phyloP scores from a whole-genome alignment of 2,113 vertebrate species.

The Sardina pilchardus region DNA sequence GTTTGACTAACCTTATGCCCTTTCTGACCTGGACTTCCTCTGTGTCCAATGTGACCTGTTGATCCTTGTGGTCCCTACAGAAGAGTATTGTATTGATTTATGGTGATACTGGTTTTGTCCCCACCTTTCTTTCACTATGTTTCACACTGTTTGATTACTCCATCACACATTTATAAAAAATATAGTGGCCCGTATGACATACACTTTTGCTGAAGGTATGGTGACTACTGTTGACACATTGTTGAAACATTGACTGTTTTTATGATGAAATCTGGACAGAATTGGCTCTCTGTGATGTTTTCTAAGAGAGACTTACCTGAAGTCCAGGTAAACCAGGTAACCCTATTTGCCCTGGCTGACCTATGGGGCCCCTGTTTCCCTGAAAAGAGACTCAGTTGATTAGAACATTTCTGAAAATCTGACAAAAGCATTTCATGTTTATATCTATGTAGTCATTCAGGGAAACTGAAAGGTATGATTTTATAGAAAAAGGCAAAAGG shows the following conservation, averaged over 20 bases:
- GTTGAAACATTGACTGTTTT: neutral
- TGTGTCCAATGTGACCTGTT: constrained; percentile 55
- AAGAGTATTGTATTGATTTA: constrained; percentile 26
- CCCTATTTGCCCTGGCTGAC: constrained; percentile 59
- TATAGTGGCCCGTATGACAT: neutral
- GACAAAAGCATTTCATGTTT: too few relatives aligned
- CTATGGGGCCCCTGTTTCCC: constrained; percentile 58
- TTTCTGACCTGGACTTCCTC: constrained; percentile 68
- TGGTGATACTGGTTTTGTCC: neutral
- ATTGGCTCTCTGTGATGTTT: neutral
- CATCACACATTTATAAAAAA: too few relatives aligned
- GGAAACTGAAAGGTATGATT: too few relatives aligned
- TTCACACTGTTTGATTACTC: too few relatives aligned
- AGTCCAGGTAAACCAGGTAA: constrained; percentile 58
- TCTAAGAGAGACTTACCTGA: constrained; percentile 42
- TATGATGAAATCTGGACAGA: neutral
- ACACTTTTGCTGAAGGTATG: neutral
- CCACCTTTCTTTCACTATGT: neutral
- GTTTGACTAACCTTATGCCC: constrained; percentile 76
- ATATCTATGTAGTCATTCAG: too few relatives aligned
- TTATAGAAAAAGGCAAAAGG: too few relatives aligned
- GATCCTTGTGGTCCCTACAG: constrained; percentile 65
- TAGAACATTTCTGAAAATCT: too few relatives aligned
- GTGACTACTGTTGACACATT: neutral
- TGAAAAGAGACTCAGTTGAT: constrained; percentile 29